Conservation (phyloP, 1,140 invertebrate species). For the Trissolcus basalis region DNA sequence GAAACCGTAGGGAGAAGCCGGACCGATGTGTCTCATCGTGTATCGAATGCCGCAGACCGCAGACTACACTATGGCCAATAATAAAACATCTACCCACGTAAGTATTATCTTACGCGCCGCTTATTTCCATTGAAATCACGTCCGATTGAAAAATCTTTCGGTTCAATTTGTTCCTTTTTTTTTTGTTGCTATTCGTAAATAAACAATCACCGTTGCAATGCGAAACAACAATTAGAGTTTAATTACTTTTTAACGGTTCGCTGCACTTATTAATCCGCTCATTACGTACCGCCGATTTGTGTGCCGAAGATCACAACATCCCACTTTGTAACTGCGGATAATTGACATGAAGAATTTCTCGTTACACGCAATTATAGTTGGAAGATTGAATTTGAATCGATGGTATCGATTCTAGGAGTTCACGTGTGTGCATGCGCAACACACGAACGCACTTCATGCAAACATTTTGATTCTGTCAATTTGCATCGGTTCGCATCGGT, state of each 20-base stretch:
- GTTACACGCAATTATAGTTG: constrained; percentile 51
- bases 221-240: constrained; percentile 11
- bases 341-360: constrained; percentile 59
- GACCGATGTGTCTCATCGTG: constrained; percentile 54
- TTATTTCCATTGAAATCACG: constrained; percentile 4
- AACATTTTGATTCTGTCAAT: neutral
- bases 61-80: constrained; percentile 53
- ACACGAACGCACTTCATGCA: constrained; percentile 9
- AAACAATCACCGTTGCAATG: too few relatives aligned
- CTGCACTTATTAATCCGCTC: constrained; percentile 19
- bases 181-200: too few relatives aligned
- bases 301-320: constrained; percentile 5
- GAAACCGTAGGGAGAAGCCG: constrained; percentile 56
- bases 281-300: constrained; percentile 13
- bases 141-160: too few relatives aligned
- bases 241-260: constrained; percentile 10
- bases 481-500: constrained; percentile 4
- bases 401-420: constrained; percentile 31
- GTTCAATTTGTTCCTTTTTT: too few relatives aligned
- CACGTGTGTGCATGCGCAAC: constrained; percentile 18
- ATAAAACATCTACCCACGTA: constrained; percentile 57
- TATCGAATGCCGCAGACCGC: constrained; percentile 62
- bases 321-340: constrained; percentile 31
- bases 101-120: constrained; percentile 49
- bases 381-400: constrained; percentile 53